Conservation (phyloP, 2,888 invertebrate genomes). For the Macropis europaea region DNA sequence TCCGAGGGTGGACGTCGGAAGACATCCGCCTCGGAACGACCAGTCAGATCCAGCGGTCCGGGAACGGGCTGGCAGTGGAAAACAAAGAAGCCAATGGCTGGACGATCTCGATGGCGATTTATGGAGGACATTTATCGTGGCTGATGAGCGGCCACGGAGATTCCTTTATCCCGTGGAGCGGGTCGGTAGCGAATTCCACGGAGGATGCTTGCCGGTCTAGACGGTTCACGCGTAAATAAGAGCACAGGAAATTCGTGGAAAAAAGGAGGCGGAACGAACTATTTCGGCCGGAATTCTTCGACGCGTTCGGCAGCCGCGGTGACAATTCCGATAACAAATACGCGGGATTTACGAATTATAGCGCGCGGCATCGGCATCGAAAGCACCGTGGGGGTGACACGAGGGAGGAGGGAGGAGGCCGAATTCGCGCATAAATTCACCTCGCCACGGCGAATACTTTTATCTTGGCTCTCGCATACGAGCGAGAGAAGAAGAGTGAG, state of each 20-base stretch:
- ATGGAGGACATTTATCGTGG: no score
- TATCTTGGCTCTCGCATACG: constrained; percentile 37
- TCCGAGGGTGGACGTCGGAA: no score
- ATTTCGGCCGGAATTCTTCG: constrained; percentile 33
- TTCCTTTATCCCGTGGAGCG: constrained; percentile 5
- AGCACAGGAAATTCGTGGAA: constrained; percentile 44
- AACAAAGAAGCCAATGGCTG: no score
- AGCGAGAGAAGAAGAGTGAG: constrained; percentile 28
- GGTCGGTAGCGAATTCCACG: constrained; percentile 14
- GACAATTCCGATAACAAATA: constrained; percentile 64
- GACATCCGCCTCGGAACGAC: no score
- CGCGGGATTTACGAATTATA: constrained; percentile 56
- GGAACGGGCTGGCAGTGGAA: no score
- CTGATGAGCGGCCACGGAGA: no score
- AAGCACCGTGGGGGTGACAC: constrained; percentile 20
- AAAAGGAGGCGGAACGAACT: constrained; percentile 3
- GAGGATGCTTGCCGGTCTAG: constrained; percentile 28
- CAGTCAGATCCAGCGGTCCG: no score
- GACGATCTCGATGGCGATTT: no score
- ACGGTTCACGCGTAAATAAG: constrained; percentile 37
- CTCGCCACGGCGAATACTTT: constrained; percentile 63
- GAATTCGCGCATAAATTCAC: constrained; percentile 69
- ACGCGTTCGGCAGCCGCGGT: constrained; percentile 30
- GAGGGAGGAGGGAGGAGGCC: constrained; percentile 29
- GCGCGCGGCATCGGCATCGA: constrained; percentile 24